These are phyloP conservation scores for Grammomys dolichurus DNA, from an alignment of 2,113 vertebrate species.

Conservation along the genomic window DNA sequence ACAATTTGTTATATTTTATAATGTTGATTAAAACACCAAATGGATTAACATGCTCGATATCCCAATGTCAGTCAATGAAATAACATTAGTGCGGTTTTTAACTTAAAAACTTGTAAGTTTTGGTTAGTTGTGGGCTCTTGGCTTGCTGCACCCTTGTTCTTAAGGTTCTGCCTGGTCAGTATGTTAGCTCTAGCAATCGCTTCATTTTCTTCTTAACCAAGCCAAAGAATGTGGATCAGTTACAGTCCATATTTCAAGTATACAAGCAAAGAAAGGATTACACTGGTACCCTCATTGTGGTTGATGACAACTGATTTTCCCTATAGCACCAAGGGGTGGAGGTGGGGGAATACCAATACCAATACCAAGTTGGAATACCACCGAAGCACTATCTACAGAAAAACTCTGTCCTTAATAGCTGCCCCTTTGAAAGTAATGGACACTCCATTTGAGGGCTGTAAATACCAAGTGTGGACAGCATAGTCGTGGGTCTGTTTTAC, in stretches of 20 bases:
- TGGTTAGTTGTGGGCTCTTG: background rate
- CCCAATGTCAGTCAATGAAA: background rate
- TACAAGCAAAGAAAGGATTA: background rate
- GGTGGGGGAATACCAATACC: background rate
- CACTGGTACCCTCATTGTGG: background rate
- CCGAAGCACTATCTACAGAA: conserved; percentile 51
- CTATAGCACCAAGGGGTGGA: background rate
- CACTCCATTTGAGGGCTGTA: conserved; percentile 55
- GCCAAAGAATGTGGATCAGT: background rate
- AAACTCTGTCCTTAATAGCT: conserved; percentile 12
- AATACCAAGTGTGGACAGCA: conserved; percentile 41
- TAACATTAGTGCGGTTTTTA: background rate
- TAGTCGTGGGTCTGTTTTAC: conserved; percentile 50
- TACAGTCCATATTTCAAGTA: background rate
- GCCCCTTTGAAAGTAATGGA: conserved; percentile 55
- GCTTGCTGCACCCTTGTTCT: background rate
- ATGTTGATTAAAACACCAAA: conserved; percentile 38
- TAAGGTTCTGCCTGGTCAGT: background rate
- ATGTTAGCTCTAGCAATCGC: background rate
- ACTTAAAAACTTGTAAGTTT: conserved; percentile 21
- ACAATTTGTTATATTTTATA: background rate
- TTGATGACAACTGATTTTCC: background rate
- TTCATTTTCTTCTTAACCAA: conserved; percentile 13
- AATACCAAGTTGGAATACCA: conserved; percentile 13
- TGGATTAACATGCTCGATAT: background rate